Evolutionary conservation across 2,113 vertebrate species (phyloP).

Genomic region (Mugil cephalus): DNA sequence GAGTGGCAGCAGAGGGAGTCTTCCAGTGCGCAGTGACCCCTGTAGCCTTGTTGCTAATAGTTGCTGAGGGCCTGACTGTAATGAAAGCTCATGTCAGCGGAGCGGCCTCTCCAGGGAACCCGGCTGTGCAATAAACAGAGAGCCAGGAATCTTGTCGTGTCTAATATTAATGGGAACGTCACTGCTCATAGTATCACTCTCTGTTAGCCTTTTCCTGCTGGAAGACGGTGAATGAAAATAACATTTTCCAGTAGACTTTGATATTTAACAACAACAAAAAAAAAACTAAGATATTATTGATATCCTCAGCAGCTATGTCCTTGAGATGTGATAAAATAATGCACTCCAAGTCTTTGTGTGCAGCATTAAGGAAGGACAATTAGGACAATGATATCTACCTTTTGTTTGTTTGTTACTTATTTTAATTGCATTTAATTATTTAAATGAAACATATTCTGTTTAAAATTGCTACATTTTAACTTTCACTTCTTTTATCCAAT

Average conservation of each 20-base stretch:
- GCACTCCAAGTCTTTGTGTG: neutral
- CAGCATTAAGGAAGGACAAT: constrained; percentile 6
- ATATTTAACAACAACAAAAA: constrained; percentile 24
- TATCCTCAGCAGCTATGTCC: constrained; percentile 21
- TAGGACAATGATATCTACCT: too few species aligned
- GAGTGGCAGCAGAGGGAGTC: constrained; percentile 17
- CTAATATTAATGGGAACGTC: constrained; percentile 39
- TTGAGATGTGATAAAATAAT: constrained; percentile 26
- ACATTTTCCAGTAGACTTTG: constrained; percentile 29
- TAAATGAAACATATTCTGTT: too few species aligned
- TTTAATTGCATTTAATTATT: too few species aligned
- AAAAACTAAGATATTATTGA: neutral
- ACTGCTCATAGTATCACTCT: constrained; percentile 26
- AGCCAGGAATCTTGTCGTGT: neutral
- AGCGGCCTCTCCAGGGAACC: constrained; percentile 25
- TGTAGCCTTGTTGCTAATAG: constrained; percentile 1
- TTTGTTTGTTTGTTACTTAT: too few species aligned
- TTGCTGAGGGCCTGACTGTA: constrained; percentile 22
- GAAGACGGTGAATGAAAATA: constrained; percentile 27
- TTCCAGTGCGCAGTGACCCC: constrained; percentile 27
- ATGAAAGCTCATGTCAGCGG: constrained; percentile 50
- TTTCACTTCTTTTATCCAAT: too few species aligned
- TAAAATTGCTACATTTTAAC: too few species aligned
- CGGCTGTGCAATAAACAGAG: constrained; percentile 29
- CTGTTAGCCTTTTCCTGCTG: constrained; percentile 30